Conservation (phyloP, 2,888 invertebrate species). For the Eumerus sabulonum region DNA sequence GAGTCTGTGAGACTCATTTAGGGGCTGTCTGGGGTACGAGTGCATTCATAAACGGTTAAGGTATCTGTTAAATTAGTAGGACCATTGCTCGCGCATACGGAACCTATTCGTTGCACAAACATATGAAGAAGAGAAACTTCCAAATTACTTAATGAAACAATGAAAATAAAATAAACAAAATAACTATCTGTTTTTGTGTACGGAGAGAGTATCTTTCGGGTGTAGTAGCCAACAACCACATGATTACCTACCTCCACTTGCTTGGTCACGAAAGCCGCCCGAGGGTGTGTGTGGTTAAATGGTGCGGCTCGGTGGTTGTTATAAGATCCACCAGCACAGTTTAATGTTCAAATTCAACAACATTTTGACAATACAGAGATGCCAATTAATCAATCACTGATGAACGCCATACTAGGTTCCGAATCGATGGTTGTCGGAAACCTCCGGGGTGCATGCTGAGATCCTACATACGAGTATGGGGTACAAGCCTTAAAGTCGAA, state of each 20-base stretch:
- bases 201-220: conserved; percentile 30
- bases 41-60: conserved; percentile 49
- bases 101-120: too few relatives aligned
- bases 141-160: conserved; percentile 61
- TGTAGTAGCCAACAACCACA: conserved; percentile 16
- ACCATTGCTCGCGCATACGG: too few relatives aligned
- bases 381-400: conserved; percentile 62
- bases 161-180: conserved; percentile 51
- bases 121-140: conserved; percentile 41
- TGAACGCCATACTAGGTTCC: too few relatives aligned
- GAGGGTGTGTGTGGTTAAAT: conserved; percentile 13
- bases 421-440: not conserved
- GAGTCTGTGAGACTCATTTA: conserved; percentile 43
- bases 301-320: conserved; percentile 24
- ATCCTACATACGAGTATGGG: not conserved
- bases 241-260: conserved; percentile 38
- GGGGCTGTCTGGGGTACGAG: conserved; percentile 24
- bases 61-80: conserved; percentile 49
- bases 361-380: conserved; percentile 50
- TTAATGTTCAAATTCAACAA: conserved; percentile 34
- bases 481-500: not conserved
- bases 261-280: conserved; percentile 37
- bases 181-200: conserved; percentile 34
- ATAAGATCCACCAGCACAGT: conserved; percentile 20
- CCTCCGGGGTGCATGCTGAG: not conserved